Percentiles rank a stretch among this genome's conserved stretches.
Conservation (phyloP, 2,113 vertebrate species). For the Syngnathus typhle region DNA sequence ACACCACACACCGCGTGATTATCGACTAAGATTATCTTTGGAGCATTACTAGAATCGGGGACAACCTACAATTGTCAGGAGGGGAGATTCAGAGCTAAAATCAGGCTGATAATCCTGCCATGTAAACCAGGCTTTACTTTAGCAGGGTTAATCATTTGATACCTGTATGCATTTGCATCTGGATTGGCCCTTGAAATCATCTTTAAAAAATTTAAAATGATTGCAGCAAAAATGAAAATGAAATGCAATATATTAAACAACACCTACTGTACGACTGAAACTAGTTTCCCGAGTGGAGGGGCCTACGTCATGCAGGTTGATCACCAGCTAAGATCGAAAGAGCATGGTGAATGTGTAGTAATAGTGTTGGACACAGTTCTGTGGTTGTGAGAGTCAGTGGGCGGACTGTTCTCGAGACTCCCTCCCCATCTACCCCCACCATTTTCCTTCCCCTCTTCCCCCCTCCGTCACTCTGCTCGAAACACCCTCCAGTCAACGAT, state of each 20-base stretch:
- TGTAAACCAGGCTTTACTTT: neutral
- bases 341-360: slow-evolving; percentile 5
- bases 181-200: neutral
- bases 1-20: too few species aligned
- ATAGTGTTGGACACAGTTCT: slow-evolving; percentile 1
- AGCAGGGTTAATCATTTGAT: slow-evolving; percentile 11
- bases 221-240: neutral
- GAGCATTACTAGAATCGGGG: too few species aligned
- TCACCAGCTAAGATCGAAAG: neutral
- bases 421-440: neutral
- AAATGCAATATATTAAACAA: neutral
- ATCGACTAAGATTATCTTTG: too few species aligned
- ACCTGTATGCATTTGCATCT: neutral
- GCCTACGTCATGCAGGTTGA: neutral
- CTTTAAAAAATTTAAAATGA: neutral
- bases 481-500: slow-evolving; percentile 1
- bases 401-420: slow-evolving; percentile 10
- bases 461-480: neutral
- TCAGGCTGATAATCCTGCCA: too few species aligned
- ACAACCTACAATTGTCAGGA: too few species aligned
- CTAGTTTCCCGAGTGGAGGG: neutral
- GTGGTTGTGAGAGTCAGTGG: slow-evolving; percentile 14
- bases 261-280: neutral
- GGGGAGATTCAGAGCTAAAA: too few species aligned
- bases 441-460: neutral